These are phyloP conservation scores for Heterodera filipjevi DNA, from an alignment of 2,888 invertebrate genomes.

Conservation along the genomic window DNA sequence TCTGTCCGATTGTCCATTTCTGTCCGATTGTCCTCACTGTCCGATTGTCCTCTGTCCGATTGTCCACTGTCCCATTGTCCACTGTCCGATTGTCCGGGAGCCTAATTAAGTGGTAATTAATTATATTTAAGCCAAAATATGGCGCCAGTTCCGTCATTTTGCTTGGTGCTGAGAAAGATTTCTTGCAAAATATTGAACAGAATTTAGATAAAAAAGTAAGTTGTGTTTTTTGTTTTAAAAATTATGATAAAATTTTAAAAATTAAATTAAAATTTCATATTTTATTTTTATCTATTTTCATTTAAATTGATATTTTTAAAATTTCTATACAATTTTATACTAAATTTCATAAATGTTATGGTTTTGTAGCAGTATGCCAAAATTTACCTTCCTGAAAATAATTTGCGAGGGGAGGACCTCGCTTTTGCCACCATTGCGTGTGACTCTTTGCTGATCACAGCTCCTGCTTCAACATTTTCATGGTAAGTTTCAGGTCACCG, in stretches of 20 bases:
- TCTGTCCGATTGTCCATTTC: too few relatives aligned
- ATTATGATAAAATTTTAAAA: too few relatives aligned
- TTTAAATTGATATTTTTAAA: neutral
- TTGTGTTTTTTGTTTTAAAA: too few relatives aligned
- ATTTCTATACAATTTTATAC: neutral
- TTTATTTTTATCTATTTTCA: too few relatives aligned
- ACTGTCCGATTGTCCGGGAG: too few relatives aligned
- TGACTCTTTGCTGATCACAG: neutral
- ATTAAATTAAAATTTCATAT: neutral
- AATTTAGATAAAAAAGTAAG: neutral
- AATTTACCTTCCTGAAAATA: neutral
- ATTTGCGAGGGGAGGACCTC: neutral
- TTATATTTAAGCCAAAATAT: neutral
- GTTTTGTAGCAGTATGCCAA: neutral
- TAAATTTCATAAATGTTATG: neutral
- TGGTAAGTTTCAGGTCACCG: neutral
- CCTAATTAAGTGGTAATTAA: too few relatives aligned
- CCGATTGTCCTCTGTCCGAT: too few relatives aligned
- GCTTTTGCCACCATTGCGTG: neutral
- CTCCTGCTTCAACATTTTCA: neutral
- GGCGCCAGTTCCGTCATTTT: neutral
- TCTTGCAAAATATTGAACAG: neutral
- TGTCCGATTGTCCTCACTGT: too few relatives aligned
- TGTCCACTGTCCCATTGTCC: too few relatives aligned
- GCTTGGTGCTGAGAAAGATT: neutral